Percentiles rank a stretch among this genome's conserved stretches.
Conservation (phyloP, 1,140 invertebrate species). For the Drosophila elegans region DNA sequence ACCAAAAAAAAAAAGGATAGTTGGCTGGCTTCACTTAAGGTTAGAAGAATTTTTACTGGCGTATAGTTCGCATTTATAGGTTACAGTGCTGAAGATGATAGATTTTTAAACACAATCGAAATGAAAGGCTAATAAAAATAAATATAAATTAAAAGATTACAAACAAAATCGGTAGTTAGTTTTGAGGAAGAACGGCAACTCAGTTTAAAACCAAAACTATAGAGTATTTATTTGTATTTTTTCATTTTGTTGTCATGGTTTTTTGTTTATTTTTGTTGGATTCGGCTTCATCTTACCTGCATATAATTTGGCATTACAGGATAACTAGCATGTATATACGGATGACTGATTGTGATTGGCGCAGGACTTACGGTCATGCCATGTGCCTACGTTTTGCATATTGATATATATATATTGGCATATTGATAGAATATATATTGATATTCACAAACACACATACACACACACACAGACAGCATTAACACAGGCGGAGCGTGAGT, state of each 20-base stretch:
- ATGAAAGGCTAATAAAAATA: conserved; percentile 3
- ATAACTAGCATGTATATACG: conserved; percentile 85
- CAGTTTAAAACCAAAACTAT: conserved; percentile 44
- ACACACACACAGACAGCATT: conserved; percentile 70
- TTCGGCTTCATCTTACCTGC: conserved; percentile 81
- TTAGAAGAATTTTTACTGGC: conserved; percentile 20
- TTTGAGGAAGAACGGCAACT: conserved; percentile 38
- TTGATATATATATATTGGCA: conserved; percentile 57
- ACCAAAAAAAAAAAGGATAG: conserved; percentile 24
- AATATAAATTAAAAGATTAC: conserved; percentile 18
- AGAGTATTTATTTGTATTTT: conserved; percentile 41
- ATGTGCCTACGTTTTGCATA: conserved; percentile 79
- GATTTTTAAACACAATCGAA: conserved; percentile 23
- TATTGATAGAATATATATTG: conserved; percentile 54
- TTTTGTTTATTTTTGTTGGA: conserved; percentile 42
- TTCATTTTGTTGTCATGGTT: conserved; percentile 36
- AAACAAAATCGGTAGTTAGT: conserved; percentile 15
- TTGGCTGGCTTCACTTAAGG: conserved; percentile 14
- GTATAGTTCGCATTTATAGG: conserved; percentile 28
- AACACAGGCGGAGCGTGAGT: conserved; percentile 71
- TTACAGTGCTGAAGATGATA: conserved; percentile 50
- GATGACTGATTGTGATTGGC: conserved; percentile 85
- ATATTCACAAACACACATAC: conserved; percentile 55
- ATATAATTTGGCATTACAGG: conserved; percentile 85
- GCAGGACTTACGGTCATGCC: conserved; percentile 85